Base-by-base conservation (phyloP, 2,888 invertebrate species). In the Apodemia duryi region DNA sequence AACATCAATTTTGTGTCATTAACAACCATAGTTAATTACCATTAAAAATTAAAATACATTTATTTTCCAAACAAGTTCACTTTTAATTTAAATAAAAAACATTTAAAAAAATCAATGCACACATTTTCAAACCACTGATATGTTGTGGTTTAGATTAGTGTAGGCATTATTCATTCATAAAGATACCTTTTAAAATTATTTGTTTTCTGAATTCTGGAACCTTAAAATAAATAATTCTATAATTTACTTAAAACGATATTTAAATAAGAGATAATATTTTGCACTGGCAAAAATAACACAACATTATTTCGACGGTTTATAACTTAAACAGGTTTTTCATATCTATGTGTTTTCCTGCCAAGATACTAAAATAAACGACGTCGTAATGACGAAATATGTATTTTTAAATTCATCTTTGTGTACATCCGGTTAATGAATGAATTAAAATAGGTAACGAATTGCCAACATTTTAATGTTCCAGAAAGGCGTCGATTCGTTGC, bases 401-500 rank as follows among this genome's bases (percentile, higher is more conserved):
- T 57, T 57, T 57, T 57, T 32, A 57, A 57, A 57, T 13, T 6
- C 57, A 57, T 13, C 13, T 29, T 32, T 29, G 57, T 57, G 32
- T 29, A 57, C 57, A 57, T 57, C 57, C 57, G 57, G 29, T 29
- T 57, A 32, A 61, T 61, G 64, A 61, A 65, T 61, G 41, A 61
- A 65, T 60, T 21, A 10, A 28, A 38, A 38, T 38, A 7, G 7
- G 7, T 7, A 38, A 57, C 13, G 32, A 29, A 57, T 60, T 60
- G 57, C 11, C 57, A 60, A 35, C 35, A 65, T 41, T 51, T 61
- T 65, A 61, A 65, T 62, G 65, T 65, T 62, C 64, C 38, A 57
- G 64, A 52, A 60, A 65, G 41, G 35, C 28, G 61, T 38, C 28
- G 13, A 51, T 41, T 67, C 68, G 73, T 80, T 82, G 80, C 77